These are phyloP conservation scores for Anodontia alba DNA, from an alignment of 2,888 invertebrate species.

Conservation along the genomic window DNA sequence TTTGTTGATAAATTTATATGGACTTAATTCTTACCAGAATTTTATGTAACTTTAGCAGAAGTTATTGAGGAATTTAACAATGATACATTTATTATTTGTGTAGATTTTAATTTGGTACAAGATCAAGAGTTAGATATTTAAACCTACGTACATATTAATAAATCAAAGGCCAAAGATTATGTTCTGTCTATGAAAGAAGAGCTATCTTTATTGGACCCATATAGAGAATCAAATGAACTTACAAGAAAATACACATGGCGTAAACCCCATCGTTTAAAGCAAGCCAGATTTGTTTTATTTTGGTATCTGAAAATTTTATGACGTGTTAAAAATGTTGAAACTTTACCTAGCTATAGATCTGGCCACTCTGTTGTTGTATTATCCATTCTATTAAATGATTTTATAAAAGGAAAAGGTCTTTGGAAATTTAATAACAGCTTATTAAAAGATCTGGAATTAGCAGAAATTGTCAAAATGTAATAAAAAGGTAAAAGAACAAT, in stretches of 20 bases:
- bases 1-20: conserved; percentile 3
- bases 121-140: conserved; percentile 1
- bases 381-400: neutral
- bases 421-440: too few relatives aligned
- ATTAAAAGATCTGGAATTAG: neutral
- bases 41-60: neutral
- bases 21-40: conserved; percentile 20
- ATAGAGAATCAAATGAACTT: conserved; percentile 8
- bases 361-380: too few relatives aligned
- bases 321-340: neutral
- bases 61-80: conserved; percentile 22
- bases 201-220: neutral
- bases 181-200: neutral
- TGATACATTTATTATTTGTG: conserved; percentile 18
- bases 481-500: neutral
- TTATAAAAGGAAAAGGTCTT: conserved; percentile 1
- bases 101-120: conserved; percentile 24
- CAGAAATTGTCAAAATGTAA: neutral
- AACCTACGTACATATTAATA: conserved; percentile 19
- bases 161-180: conserved; percentile 5
- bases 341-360: too few relatives aligned
- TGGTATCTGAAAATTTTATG: conserved; percentile 5
- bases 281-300: conserved; percentile 26
- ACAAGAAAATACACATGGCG: conserved; percentile 13
- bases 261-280: conserved; percentile 18